Evolutionary conservation across 2,797 vertebrate species (phyloP).

Genomic region (Acrossocheilus wenchowensis): DNA sequence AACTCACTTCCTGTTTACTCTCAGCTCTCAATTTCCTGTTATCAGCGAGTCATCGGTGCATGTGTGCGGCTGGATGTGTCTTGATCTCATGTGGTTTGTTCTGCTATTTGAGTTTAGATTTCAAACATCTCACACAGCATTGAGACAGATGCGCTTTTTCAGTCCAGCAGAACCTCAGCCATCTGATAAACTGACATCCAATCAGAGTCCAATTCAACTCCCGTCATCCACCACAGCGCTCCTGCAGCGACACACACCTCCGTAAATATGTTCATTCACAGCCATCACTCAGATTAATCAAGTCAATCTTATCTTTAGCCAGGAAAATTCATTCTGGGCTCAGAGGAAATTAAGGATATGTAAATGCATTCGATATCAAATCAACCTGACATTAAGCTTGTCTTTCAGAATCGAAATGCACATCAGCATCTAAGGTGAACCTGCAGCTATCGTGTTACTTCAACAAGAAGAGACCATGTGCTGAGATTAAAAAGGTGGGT

Average conservation of each 20-base stretch:
- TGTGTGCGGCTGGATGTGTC: background rate
- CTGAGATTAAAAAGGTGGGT: background rate
- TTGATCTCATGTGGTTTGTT: background rate
- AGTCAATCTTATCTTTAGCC: slow-evolving; percentile 20
- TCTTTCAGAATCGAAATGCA: background rate
- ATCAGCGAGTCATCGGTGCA: background rate
- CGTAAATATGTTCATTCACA: background rate
- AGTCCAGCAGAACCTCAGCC: slow-evolving; percentile 36
- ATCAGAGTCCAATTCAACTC: slow-evolving; percentile 29
- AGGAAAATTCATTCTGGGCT: slow-evolving; percentile 5
- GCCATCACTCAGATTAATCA: slow-evolving; percentile 6
- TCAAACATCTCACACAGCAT: background rate
- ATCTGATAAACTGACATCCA: slow-evolving; percentile 34
- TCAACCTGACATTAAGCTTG: background rate
- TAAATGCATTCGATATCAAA: slow-evolving; percentile 25
- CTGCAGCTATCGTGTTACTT: background rate
- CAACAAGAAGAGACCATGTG: background rate
- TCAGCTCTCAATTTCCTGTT: background rate
- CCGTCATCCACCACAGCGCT: background rate
- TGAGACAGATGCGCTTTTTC: slow-evolving; percentile 7
- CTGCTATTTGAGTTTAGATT: slow-evolving; percentile 5
- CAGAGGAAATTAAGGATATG: slow-evolving; percentile 38
- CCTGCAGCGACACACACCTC: background rate
- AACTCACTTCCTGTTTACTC: background rate
- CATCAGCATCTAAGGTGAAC: background rate